Percentiles rank a stretch among this genome's conserved stretches.
Conservation (phyloP, 2,888 invertebrate species). For the Epiblema foenella region DNA sequence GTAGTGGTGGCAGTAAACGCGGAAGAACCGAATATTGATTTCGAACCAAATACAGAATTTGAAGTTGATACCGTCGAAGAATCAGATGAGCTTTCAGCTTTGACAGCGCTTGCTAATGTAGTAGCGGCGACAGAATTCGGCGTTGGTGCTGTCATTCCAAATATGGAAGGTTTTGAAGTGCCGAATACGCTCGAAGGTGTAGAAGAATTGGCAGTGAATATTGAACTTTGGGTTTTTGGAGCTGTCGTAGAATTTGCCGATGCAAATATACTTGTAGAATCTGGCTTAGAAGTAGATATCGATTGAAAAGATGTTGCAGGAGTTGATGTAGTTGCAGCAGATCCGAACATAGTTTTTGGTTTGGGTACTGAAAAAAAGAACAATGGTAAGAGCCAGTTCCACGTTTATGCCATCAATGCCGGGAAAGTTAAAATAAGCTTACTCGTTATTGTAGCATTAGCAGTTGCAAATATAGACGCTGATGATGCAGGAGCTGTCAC, state of each 20-base stretch:
- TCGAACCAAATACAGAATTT: conserved; percentile 52
- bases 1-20: conserved; percentile 43
- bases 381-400: neutral
- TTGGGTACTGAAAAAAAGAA: conserved; percentile 54
- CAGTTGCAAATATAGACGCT: conserved; percentile 56
- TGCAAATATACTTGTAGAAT: conserved; percentile 47
- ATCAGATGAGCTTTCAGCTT: conserved; percentile 43
- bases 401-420: neutral
- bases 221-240: conserved; percentile 47
- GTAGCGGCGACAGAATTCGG: conserved; percentile 42
- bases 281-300: conserved; percentile 45
- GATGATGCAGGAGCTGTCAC: conserved; percentile 49
- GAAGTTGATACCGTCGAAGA: conserved; percentile 55
- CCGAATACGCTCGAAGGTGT: conserved; percentile 48
- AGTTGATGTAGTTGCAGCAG: conserved; percentile 34
- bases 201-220: conserved; percentile 50
- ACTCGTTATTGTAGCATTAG: conserved; percentile 53
- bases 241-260: conserved; percentile 39
- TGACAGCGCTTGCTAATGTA: conserved; percentile 49
- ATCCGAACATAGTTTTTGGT: conserved; percentile 49
- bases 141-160: conserved; percentile 48
- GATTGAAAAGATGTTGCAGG: conserved; percentile 41
- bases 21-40: conserved; percentile 44
- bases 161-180: conserved; percentile 51
- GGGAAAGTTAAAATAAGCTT: conserved; percentile 13